Conservation (phyloP, 2,888 invertebrate species). For the Pseudeuparius sepicola region DNA sequence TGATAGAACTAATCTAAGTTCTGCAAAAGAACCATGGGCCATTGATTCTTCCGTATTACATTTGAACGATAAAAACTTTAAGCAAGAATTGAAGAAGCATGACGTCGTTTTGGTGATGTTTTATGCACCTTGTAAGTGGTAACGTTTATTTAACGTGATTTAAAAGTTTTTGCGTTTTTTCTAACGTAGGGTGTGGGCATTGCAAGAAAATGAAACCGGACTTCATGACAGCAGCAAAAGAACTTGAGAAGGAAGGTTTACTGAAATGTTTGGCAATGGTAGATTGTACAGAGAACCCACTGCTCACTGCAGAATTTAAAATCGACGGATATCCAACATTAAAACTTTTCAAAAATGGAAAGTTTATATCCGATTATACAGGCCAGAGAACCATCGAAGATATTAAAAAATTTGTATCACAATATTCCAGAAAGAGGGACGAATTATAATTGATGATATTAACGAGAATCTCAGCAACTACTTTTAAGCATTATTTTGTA, state of each 20-base stretch:
- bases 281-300: constrained; percentile 55
- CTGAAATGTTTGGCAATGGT: constrained; percentile 44
- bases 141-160: no score
- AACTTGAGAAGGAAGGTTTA: constrained; percentile 39
- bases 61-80: constrained; percentile 52
- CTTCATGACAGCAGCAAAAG: constrained; percentile 48
- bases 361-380: constrained; percentile 44
- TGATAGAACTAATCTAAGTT: constrained; percentile 26
- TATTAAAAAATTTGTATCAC: constrained; percentile 44
- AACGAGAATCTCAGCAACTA: neutral
- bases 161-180: constrained; percentile 5
- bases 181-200: constrained; percentile 72
- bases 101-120: constrained; percentile 65
- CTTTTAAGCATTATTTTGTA: constrained; percentile 17
- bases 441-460: constrained; percentile 13
- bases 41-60: constrained; percentile 40
- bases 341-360: constrained; percentile 49
- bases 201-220: constrained; percentile 60
- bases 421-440: constrained; percentile 12
- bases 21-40: constrained; percentile 37
- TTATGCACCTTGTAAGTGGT: constrained; percentile 59
- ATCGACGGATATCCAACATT: constrained; percentile 60
- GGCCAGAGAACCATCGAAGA: constrained; percentile 47
- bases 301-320: constrained; percentile 47
- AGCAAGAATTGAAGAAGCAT: constrained; percentile 45